Conservation (phyloP, 2,113 vertebrate species). For the Aldabrachelys gigantea region DNA sequence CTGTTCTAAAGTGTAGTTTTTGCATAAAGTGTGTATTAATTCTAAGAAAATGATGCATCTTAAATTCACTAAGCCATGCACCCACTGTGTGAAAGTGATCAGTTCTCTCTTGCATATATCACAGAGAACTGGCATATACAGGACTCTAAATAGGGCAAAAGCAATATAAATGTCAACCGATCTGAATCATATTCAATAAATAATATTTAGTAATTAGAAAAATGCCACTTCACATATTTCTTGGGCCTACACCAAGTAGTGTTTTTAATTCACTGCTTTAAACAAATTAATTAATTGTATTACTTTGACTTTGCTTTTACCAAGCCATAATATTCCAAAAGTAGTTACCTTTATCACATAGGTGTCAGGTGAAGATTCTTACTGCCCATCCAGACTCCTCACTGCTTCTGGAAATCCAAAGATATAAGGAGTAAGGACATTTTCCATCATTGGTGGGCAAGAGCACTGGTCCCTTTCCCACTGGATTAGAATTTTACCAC, state of each 20-base stretch:
- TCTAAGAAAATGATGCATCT: conserved; percentile 3
- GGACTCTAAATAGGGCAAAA: neutral
- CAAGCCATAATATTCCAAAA: conserved; percentile 24
- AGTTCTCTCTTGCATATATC: conserved; percentile 12
- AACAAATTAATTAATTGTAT: neutral
- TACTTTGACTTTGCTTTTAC: neutral
- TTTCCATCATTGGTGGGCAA: neutral
- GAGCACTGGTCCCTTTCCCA: neutral
- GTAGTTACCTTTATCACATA: conserved; percentile 57
- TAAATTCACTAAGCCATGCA: conserved; percentile 41
- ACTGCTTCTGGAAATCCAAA: neutral
- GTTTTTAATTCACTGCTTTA: conserved; percentile 29
- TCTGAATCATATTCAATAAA: conserved; percentile 1
- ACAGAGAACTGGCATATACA: neutral
- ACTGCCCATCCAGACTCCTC: conserved; percentile 27
- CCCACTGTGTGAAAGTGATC: neutral
- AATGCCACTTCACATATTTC: neutral
- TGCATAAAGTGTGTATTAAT: conserved; percentile 25
- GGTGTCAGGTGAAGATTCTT: conserved; percentile 52
- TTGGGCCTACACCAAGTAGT: neutral
- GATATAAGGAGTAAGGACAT: neutral
- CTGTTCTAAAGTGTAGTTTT: conserved; percentile 35
- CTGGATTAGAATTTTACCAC: neutral
- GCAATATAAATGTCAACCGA: neutral
- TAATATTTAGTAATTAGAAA: neutral